phyloP scores from a whole-genome alignment of 2,888 invertebrate species.

The Atethmia centrago region DNA sequence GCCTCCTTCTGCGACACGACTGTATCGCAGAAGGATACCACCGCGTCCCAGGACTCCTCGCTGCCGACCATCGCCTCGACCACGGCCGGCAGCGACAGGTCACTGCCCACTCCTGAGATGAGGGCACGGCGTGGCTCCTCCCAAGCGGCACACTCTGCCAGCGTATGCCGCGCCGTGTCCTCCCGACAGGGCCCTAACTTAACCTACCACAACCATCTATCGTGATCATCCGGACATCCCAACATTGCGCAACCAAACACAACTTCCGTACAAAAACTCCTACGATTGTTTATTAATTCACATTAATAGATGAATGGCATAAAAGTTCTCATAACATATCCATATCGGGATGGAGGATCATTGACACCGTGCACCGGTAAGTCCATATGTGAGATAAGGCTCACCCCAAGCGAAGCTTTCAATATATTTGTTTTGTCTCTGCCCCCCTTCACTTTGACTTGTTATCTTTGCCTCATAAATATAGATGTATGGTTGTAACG shows the following conservation, averaged over 20 bases:
- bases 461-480: conserved; percentile 61
- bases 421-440: conserved; percentile 67
- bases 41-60: too few species aligned
- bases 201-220: conserved; percentile 49
- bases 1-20: too few species aligned
- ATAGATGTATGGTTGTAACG: conserved; percentile 41
- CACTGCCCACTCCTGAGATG: too few species aligned
- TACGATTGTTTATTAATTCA: conserved; percentile 40
- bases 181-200: neutral
- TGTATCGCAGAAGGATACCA: too few species aligned
- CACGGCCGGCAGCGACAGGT: too few species aligned
- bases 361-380: conserved; percentile 79
- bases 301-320: conserved; percentile 41
- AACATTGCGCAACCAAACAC: conserved; percentile 17
- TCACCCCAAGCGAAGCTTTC: conserved; percentile 69
- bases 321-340: conserved; percentile 41
- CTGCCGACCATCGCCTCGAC: too few species aligned
- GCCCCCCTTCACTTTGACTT: conserved; percentile 53
- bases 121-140: too few species aligned
- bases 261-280: conserved; percentile 8
- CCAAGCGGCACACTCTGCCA: too few species aligned
- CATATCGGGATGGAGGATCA: conserved; percentile 73
- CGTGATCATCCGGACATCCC: neutral
- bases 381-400: conserved; percentile 76
- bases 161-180: too few species aligned